phyloP scores from a whole-genome alignment of 2,113 vertebrate genomes.

The Laticauda colubrina region DNA sequence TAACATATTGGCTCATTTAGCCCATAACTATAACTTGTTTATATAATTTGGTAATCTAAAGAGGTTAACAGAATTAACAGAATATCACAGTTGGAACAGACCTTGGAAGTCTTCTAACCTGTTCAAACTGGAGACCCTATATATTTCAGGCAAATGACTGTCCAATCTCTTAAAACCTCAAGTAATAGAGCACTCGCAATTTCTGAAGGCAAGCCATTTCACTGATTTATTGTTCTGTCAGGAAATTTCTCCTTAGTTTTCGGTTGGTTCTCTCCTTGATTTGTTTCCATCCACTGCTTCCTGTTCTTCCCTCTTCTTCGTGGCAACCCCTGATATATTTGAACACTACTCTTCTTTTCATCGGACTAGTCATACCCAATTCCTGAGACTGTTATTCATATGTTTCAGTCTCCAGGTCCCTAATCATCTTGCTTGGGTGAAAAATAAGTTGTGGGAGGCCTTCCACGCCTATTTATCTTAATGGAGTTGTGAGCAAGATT shows the following conservation, averaged over 20 bases:
- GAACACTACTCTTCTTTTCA: neutral
- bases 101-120: neutral
- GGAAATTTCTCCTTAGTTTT: neutral
- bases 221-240: neutral
- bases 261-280: neutral
- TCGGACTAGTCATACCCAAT: neutral
- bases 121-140: neutral
- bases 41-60: neutral
- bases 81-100: neutral
- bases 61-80: neutral
- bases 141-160: neutral
- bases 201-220: neutral
- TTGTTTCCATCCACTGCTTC: neutral
- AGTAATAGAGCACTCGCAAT: neutral
- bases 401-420: neutral
- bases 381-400: neutral
- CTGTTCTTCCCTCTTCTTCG: neutral
- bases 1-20: neutral
- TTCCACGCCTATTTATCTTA: neutral
- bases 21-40: neutral
- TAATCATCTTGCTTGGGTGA: neutral
- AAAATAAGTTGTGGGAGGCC: neutral
- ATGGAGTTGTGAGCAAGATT: neutral
- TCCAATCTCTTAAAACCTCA: neutral
- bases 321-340: neutral